Evolutionary conservation across 2,797 vertebrate genomes (phyloP).

Genomic region (Crossoptilon crossoptilon): DNA sequence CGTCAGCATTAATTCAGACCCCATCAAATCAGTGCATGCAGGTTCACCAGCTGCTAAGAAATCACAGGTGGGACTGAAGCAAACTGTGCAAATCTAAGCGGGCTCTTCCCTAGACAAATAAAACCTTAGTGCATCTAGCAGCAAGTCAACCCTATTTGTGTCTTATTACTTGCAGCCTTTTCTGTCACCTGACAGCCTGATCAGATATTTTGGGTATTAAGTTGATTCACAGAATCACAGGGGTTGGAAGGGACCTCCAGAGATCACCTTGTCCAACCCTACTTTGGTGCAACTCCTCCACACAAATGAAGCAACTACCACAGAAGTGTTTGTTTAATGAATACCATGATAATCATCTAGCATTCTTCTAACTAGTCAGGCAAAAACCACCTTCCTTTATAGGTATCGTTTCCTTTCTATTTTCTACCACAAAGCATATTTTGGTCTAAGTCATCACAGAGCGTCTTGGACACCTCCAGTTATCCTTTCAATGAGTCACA

Average conservation of each 20-base stretch:
- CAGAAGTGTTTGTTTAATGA: no score
- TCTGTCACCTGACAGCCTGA: background rate
- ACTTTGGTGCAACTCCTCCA: background rate
- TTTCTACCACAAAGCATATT: background rate
- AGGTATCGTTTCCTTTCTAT: background rate
- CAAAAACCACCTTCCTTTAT: background rate
- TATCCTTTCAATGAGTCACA: background rate
- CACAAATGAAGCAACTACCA: background rate
- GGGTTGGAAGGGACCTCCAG: no score
- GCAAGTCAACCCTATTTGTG: background rate
- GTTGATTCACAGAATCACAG: background rate
- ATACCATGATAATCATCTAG: background rate
- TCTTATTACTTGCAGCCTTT: background rate
- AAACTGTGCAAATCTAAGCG: background rate
- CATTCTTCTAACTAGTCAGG: background rate
- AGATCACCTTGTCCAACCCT: no score
- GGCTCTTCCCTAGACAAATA: background rate
- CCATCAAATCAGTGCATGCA: background rate
- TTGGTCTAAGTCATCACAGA: background rate
- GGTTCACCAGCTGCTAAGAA: background rate
- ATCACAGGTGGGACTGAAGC: background rate
- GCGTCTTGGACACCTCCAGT: background rate
- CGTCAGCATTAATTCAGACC: background rate
- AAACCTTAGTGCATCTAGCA: background rate
- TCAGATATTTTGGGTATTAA: background rate